phyloP scores from a whole-genome alignment of 2,888 invertebrate genomes.

The Drosophila aldrichi region DNA sequence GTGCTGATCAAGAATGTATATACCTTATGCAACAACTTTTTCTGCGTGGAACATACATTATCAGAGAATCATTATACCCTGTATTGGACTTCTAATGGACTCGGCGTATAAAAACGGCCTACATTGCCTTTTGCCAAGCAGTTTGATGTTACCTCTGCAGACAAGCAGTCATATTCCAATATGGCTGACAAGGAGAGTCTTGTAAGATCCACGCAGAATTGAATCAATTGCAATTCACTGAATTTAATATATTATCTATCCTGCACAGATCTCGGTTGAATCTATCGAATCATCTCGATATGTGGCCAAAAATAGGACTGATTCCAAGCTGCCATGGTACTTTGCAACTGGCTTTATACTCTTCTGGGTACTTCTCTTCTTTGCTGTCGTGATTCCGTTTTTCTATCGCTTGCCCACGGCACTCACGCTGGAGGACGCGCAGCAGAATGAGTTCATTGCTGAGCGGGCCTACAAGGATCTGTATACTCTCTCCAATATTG shows the following conservation, averaged over 20 bases:
- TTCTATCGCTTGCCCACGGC: slow-evolving; percentile 65
- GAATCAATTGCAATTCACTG: neutral
- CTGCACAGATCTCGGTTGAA: slow-evolving; percentile 25
- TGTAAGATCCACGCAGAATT: slow-evolving; percentile 30
- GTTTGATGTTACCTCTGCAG: slow-evolving; percentile 4
- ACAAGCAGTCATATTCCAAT: neutral
- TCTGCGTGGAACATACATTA: neutral
- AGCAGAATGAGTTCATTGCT: slow-evolving; percentile 87
- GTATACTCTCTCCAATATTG: slow-evolving; percentile 49
- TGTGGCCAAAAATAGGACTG: slow-evolving; percentile 1
- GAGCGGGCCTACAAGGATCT: slow-evolving; percentile 86
- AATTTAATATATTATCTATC: neutral
- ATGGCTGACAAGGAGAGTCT: slow-evolving; percentile 49
- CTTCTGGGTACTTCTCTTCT: slow-evolving; percentile 68
- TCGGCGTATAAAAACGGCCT: neutral
- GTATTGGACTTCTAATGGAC: too few relatives aligned
- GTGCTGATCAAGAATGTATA: neutral
- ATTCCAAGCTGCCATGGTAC: slow-evolving; percentile 61
- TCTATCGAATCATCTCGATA: slow-evolving; percentile 7
- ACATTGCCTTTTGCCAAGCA: neutral
- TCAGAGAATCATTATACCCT: neutral
- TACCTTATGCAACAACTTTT: neutral
- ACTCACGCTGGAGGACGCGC: slow-evolving; percentile 41
- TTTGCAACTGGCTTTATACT: slow-evolving; percentile 60
- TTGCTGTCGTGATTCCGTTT: slow-evolving; percentile 60